phyloP scores from a whole-genome alignment of 2,888 invertebrate genomes.

The Muschampia plurimacula region DNA sequence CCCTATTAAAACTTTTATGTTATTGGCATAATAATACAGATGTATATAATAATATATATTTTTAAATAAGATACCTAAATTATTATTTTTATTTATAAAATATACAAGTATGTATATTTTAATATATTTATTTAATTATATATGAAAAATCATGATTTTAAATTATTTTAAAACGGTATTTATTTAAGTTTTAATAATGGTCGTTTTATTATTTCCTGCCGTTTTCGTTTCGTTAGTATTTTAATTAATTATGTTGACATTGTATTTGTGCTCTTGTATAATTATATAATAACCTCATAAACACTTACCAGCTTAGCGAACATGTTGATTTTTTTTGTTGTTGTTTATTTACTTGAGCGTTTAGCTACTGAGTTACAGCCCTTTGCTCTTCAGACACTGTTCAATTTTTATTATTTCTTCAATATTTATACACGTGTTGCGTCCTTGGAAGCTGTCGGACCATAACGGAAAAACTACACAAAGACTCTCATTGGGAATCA shows the following conservation, averaged over 20 bases:
- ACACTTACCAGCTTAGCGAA: constrained; percentile 75
- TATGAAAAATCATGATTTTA: too few species aligned
- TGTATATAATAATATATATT: too few species aligned
- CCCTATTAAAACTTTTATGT: too few species aligned
- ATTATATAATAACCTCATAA: constrained; percentile 21
- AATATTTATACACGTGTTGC: constrained; percentile 69
- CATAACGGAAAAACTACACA: constrained; percentile 75
- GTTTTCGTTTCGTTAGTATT: too few species aligned
- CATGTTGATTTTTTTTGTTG: constrained; percentile 55
- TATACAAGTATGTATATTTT: too few species aligned
- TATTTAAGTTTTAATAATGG: too few species aligned
- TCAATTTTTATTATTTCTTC: constrained; percentile 58
- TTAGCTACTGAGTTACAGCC: constrained; percentile 42
- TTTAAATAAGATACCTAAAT: too few species aligned
- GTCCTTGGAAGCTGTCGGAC: constrained; percentile 75
- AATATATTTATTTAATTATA: too few species aligned
- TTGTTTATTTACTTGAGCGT: constrained; percentile 19
- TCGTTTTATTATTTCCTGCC: too few species aligned
- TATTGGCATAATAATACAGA: too few species aligned
- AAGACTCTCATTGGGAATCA: constrained; percentile 71
- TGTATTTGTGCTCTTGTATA: background rate
- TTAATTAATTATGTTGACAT: background rate
- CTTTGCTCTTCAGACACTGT: constrained; percentile 51
- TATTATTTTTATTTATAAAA: too few species aligned
- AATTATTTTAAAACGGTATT: too few species aligned